Base-by-base conservation (phyloP, 2,797 vertebrate genomes). In the Semotilus atromaculatus region DNA sequence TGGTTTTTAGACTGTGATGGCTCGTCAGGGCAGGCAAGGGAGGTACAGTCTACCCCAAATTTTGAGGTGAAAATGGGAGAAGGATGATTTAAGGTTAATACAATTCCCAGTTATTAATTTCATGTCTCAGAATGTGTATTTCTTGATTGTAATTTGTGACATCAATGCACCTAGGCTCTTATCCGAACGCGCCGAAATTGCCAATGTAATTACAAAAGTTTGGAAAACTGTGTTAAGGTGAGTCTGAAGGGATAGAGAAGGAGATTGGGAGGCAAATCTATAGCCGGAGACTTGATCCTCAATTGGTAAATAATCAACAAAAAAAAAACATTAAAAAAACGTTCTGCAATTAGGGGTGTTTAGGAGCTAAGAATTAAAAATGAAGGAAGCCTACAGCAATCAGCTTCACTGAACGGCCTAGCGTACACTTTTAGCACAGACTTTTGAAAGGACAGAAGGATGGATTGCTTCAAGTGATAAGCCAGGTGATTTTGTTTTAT, bases 381-480 rank as follows among this genome's bases (percentile, higher is more conserved):
- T 45, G 11, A 45, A 60, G 55, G 4, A 60, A n/a, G 14, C 14
- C 45, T 48, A 48, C 43, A 48, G 4, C 14, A 48, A 48, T 48
- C 11, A 60, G 55, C 10, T 26, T 13, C n/a, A 60, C 23, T n/a
- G 10, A 58, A 11, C 0, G 23, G 55, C 9, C 55, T 0, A 58
- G 10, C 0, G 0, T 58, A 10, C 23, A 4, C 9, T n/a, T 11
- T n/a, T 58, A 58, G 4, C 9, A 58, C 0, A 1, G 9, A 58
- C 55, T 11, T 58, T 60, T 60, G 13, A 26, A 60, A 26, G 10
- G 55, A 60, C n/a, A 60, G 23, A n/a, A 58, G 55, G 9, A 58
- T 58, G 4, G 23, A 58, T 58, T 58, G 23, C 4, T 11, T n/a
- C 0, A 9, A 55, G 51, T 55, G 51, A 23, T 19, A 19, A 6